These are phyloP conservation scores for Megaceryle torquata DNA, from an alignment of 2,113 vertebrate species.

Conservation along the genomic window DNA sequence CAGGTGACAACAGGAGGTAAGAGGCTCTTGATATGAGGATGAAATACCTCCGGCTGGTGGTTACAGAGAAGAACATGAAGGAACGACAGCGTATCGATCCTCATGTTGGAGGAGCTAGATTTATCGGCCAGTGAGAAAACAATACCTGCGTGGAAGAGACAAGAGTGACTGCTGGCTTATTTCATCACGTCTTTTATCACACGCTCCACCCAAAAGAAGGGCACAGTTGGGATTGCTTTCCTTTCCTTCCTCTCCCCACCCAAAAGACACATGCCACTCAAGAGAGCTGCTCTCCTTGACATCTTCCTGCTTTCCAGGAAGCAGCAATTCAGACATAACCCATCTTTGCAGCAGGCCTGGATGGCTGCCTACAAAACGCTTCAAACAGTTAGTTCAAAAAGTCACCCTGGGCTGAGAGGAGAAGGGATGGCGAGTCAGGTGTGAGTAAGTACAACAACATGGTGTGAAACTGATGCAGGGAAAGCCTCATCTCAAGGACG, in stretches of 20 bases:
- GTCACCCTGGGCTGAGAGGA: not conserved
- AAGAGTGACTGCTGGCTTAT: not conserved
- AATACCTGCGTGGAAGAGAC: slow-evolving; percentile 73
- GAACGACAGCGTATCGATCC: slow-evolving; percentile 88
- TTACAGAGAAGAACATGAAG: slow-evolving; percentile 85
- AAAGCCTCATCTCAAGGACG: not conserved
- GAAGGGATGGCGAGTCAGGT: not conserved
- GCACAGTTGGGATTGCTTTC: not conserved
- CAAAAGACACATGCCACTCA: not conserved
- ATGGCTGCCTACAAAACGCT: not conserved
- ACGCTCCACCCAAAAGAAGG: no score
- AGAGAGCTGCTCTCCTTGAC: not conserved
- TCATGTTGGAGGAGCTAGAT: slow-evolving; percentile 90
- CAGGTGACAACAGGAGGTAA: slow-evolving; percentile 83
- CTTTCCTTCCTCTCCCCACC: not conserved
- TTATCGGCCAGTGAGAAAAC: slow-evolving; percentile 89
- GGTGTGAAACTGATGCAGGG: not conserved
- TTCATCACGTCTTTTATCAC: not conserved
- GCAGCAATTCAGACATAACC: not conserved
- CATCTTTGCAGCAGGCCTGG: no score
- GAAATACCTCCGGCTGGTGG: slow-evolving; percentile 84
- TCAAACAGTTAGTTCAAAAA: not conserved
- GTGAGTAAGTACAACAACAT: not conserved
- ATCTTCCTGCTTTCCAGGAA: not conserved
- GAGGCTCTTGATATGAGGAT: slow-evolving; percentile 83